Evolutionary conservation across 2,888 invertebrate species (phyloP).

Genomic region (Rotaria magnacalcarata): DNA sequence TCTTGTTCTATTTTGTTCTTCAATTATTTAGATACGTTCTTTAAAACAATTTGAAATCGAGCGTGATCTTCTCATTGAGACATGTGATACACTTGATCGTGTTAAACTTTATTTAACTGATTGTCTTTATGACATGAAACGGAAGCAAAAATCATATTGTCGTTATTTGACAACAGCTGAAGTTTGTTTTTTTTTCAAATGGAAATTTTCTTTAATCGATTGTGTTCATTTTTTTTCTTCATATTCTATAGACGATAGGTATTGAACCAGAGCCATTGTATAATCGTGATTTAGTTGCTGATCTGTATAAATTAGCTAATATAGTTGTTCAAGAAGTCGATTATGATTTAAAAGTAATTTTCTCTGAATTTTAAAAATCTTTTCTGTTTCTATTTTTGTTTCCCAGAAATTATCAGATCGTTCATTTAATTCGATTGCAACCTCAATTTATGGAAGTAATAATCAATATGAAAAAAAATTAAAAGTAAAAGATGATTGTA

Average conservation of each 20-base stretch:
- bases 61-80: background rate
- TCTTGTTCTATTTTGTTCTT: background rate
- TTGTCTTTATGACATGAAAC: background rate
- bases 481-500: background rate
- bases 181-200: background rate
- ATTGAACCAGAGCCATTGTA: background rate
- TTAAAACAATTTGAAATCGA: constrained; percentile 17
- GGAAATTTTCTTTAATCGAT: too few relatives aligned
- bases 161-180: background rate
- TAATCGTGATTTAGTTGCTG: constrained; percentile 33
- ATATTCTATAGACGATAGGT: background rate
- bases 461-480: background rate
- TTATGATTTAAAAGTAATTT: background rate
- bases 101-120: constrained; percentile 9
- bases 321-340: background rate
- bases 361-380: background rate
- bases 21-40: background rate
- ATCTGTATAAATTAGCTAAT: constrained; percentile 10
- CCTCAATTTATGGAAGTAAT: background rate
- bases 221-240: background rate
- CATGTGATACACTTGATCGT: constrained; percentile 15
- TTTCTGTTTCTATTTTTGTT: background rate
- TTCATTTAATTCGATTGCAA: background rate
- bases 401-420: background rate
- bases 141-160: constrained; percentile 15